These are phyloP conservation scores for Masnerella sp. DNA, from an alignment of 2,888 invertebrate genomes.

Conservation along the genomic window DNA sequence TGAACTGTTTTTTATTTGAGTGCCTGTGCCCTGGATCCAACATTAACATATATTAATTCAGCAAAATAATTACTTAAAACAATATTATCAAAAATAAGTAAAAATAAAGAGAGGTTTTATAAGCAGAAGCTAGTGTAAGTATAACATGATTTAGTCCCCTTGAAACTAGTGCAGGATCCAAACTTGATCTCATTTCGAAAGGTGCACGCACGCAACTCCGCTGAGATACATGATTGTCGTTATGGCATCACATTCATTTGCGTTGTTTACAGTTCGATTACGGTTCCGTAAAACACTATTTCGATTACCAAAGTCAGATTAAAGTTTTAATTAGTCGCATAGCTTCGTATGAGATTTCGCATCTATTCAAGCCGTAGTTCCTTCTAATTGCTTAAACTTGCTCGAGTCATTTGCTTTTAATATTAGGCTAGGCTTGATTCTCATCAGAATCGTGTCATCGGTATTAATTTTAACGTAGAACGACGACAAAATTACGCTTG, in stretches of 20 bases:
- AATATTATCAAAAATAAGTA: no score
- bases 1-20: no score
- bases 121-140: slow-evolving; percentile 35
- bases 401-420: slow-evolving; percentile 33
- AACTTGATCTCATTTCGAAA: slow-evolving; percentile 46
- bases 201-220: slow-evolving; percentile 32
- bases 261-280: slow-evolving; percentile 58
- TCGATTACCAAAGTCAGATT: slow-evolving; percentile 52
- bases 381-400: slow-evolving; percentile 26
- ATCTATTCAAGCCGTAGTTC: slow-evolving; percentile 10
- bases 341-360: slow-evolving; percentile 28
- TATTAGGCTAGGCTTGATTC: slow-evolving; percentile 12
- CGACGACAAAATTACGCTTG: no score
- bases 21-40: no score
- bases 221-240: slow-evolving; percentile 55
- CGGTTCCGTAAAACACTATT: slow-evolving; percentile 49
- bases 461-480: slow-evolving; percentile 8
- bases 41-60: no score
- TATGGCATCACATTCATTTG: slow-evolving; percentile 52
- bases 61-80: no score
- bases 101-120: slow-evolving; percentile 23
- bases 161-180: slow-evolving; percentile 46
- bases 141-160: slow-evolving; percentile 45
- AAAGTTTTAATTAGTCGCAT: slow-evolving; percentile 58
- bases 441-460: neutral